phyloP scores from a whole-genome alignment of 1,140 invertebrate species.

The Caerostris darwini region DNA sequence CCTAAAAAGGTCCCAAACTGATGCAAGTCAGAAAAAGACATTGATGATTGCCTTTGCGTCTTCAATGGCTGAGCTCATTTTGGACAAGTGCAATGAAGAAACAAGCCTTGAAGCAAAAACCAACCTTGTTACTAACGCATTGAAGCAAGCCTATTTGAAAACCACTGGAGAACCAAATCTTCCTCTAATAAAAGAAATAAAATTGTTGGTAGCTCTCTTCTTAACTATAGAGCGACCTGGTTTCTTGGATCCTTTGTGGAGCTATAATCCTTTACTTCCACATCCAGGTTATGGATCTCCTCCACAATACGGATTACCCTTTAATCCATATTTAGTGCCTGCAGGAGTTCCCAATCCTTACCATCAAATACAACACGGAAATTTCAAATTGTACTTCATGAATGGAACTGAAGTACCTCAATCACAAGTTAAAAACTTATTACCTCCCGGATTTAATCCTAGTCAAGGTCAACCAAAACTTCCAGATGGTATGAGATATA shows the following conservation, averaged over 20 bases:
- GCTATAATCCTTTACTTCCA: background rate
- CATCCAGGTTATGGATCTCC: background rate
- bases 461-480: background rate
- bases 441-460: background rate
- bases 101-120: background rate
- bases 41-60: constrained; percentile 42
- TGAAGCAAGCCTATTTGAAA: background rate
- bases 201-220: background rate
- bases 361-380: background rate
- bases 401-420: constrained; percentile 13
- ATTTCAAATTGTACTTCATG: background rate
- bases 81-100: background rate
- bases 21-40: constrained; percentile 7
- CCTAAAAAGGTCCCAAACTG: background rate
- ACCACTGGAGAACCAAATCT: constrained; percentile 37
- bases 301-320: background rate
- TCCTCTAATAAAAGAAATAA: background rate
- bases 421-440: background rate
- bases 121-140: background rate
- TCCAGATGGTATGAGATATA: background rate
- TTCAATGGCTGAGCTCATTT: constrained; percentile 10
- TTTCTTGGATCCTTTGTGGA: background rate
- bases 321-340: background rate
- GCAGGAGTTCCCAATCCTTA: background rate
- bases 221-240: background rate